Evolutionary conservation across 2,888 invertebrate species (phyloP), one percentile per base, ranked within the genome.

Genomic region (Epistrophe grossulariae): DNA sequence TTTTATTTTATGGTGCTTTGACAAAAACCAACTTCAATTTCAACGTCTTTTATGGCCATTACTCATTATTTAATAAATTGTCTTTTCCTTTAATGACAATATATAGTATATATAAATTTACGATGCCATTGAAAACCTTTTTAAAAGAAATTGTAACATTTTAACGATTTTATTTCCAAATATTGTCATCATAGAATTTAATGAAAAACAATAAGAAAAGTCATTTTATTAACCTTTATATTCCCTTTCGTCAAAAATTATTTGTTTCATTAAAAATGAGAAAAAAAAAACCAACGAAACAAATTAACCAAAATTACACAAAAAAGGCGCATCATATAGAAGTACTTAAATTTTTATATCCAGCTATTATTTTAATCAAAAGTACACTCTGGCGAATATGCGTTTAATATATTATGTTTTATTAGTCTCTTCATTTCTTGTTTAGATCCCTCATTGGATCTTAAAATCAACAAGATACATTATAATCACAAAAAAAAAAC

Each of bases 401-500:
- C 70, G 70, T 55, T n/a, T n/a, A 70, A 70, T 55, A 35, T 66
- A 31, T 66, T 17, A 24, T 64, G 45, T 68, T 68, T 70, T 55
- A 70, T 19, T 55, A 17, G 15, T 40, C 40, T n/a, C 7, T 40
- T 70, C 35, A 43, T 66, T 13, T 66, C 17, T 38, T 38, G 9
- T 52, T 52, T 17, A 24, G n/a, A 68, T 38, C 10, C 24, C n/a
- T n/a, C 19, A 66, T 50, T 55, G 40, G 40, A 24, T 38, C 11
- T 28, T 11, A 55, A 40, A 28, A 48, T 6, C 10, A 64, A 52
- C 24, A 52, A 24, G 52, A 50, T 4, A 19, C 10, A 24, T 4
- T 40, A 40, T 40, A 4, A 40, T 40, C 40, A 40, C 13, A 24
- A 50, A 15, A 50, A 40, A n/a, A 52, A 7, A 40, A n/a, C 35